These are phyloP conservation scores for Pipistrellus kuhlii DNA, from an alignment of 2,797 vertebrate species.

Conservation along the genomic window DNA sequence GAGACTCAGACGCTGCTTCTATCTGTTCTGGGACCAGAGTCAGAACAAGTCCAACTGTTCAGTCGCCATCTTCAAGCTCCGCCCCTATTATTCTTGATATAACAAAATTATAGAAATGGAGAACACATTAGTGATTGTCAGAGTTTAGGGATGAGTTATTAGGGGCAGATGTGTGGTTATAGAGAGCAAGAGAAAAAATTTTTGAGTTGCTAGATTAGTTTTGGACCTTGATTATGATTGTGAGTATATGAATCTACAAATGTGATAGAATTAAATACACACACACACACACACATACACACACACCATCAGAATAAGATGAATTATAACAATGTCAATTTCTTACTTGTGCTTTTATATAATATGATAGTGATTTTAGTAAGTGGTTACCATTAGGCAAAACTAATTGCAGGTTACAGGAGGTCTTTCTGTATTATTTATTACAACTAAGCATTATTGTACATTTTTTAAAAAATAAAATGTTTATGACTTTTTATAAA, in stretches of 20 bases:
- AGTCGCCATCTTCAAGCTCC: no score
- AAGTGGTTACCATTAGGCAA: not conserved
- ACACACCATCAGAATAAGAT: not conserved
- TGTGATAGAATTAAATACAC: not conserved
- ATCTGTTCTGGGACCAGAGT: no score
- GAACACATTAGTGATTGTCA: not conserved
- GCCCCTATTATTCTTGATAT: not conserved
- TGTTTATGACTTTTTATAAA: not conserved
- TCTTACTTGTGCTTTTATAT: not conserved
- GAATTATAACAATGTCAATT: not conserved
- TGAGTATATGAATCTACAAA: not conserved
- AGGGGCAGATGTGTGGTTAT: not conserved
- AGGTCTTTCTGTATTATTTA: not conserved
- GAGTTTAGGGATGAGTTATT: not conserved
- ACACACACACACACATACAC: not conserved
- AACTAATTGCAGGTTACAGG: not conserved
- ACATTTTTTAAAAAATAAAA: not conserved
- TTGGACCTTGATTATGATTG: not conserved
- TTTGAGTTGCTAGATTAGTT: not conserved
- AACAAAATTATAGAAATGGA: not conserved
- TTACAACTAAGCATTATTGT: not conserved
- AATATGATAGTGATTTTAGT: not conserved
- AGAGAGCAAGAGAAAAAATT: not conserved
- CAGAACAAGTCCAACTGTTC: no score
- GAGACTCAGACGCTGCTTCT: no score